Evolutionary conservation across 1,140 invertebrate genomes (phyloP).

Genomic region (Dendrolimus kikuchii): DNA sequence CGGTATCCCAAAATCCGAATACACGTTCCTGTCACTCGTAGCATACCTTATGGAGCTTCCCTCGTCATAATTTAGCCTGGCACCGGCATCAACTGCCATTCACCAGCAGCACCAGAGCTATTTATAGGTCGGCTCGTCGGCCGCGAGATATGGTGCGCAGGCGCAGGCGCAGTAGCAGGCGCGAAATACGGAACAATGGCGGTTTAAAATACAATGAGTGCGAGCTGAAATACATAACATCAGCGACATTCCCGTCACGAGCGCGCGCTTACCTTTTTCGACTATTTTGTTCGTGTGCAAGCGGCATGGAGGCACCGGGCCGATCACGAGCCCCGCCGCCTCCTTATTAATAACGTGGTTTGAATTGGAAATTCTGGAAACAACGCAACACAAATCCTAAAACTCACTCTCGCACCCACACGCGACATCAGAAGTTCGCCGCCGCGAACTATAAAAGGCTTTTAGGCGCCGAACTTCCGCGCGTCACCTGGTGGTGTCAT

Average conservation of each 20-base stretch:
- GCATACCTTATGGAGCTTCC: no score
- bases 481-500: no score
- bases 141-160: conserved; percentile 1
- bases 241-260: conserved; percentile 62
- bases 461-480: no score
- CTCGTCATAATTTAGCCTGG: no score
- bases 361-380: conserved; percentile 36
- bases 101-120: conserved; percentile 4
- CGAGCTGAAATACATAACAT: conserved; percentile 46
- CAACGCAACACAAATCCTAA: no score
- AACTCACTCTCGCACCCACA: no score
- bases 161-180: conserved; percentile 32
- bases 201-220: conserved; percentile 67
- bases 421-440: no score
- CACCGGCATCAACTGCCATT: no score
- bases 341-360: conserved; percentile 61
- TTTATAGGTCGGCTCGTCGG: conserved; percentile 19
- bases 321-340: conserved; percentile 29
- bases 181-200: conserved; percentile 64
- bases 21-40: no score
- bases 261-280: conserved; percentile 57
- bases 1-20: no score
- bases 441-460: no score
- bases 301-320: background rate
- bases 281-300: conserved; percentile 52